Conservation (phyloP, 1,140 invertebrate genomes). For the Aleiodes sp. region DNA sequence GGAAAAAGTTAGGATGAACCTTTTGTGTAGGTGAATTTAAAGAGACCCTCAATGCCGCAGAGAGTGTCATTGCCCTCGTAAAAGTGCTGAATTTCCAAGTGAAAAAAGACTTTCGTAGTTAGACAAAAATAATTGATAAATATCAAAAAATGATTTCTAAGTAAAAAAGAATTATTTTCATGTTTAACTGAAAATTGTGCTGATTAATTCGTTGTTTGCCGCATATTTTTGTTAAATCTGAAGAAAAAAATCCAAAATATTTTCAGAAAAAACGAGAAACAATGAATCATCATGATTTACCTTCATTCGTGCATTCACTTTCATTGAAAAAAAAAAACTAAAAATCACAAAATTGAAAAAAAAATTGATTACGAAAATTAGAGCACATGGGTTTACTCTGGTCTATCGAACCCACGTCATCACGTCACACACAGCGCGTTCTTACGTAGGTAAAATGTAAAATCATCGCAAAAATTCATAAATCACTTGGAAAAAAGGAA, state of each 20-base stretch:
- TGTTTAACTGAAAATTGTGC: too few relatives aligned
- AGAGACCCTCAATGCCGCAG: not conserved
- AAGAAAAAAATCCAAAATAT: too few relatives aligned
- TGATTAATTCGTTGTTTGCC: too few relatives aligned
- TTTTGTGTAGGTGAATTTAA: not conserved
- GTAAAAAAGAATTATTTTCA: not conserved
- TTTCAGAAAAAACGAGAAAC: not conserved
- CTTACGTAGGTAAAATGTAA: not conserved
- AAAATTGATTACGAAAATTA: not conserved
- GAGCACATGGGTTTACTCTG: not conserved
- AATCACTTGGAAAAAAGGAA: too few relatives aligned
- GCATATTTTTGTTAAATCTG: too few relatives aligned
- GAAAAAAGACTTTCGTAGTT: not conserved
- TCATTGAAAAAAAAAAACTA: not conserved
- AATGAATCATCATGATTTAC: too few relatives aligned
- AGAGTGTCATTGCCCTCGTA: not conserved
- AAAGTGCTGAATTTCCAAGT: not conserved
- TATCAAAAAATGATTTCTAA: not conserved
- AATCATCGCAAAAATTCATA: slow-evolving; percentile 1
- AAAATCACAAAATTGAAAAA: too few relatives aligned
- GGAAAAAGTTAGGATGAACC: not conserved
- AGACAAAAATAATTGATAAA: not conserved
- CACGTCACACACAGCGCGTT: not conserved
- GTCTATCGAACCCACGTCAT: slow-evolving; percentile 4
- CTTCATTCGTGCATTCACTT: not conserved